Evolutionary conservation across 2,113 vertebrate genomes (phyloP).

Genomic region (Platichthys stellatus): DNA sequence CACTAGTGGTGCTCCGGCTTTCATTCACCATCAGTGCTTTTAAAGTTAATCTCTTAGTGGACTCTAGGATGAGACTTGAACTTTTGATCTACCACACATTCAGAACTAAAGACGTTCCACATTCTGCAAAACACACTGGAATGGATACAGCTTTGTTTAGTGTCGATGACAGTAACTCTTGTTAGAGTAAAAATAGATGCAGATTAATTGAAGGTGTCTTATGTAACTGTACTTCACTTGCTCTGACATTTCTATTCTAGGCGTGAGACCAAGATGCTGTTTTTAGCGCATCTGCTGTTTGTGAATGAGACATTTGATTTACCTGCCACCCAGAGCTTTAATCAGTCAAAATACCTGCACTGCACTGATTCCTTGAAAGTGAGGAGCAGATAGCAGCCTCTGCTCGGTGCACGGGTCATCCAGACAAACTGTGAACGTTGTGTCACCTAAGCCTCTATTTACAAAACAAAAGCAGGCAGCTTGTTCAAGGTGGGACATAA

Average conservation of each 20-base stretch:
- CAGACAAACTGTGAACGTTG: constrained; percentile 14
- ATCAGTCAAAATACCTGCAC: constrained; percentile 1
- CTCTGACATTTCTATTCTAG: constrained; percentile 50
- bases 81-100: constrained; percentile 1
- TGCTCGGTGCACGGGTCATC: neutral
- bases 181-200: constrained; percentile 29
- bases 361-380: neutral
- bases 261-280: constrained; percentile 17
- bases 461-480: constrained; percentile 41
- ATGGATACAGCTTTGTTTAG: neutral
- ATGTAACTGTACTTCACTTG: constrained; percentile 7
- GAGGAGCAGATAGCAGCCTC: neutral
- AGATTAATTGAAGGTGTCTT: constrained; percentile 17
- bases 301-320: constrained; percentile 33
- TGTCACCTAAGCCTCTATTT: constrained; percentile 42
- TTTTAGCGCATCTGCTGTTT: constrained; percentile 44
- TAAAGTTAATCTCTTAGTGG: neutral
- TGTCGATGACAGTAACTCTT: neutral
- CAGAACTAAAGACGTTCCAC: constrained; percentile 5
- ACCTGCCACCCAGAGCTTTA: constrained; percentile 1
- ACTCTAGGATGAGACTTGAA: neutral
- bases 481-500: constrained; percentile 47
- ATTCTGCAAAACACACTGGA: neutral
- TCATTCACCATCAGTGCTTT: constrained; percentile 7
- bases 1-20: neutral